phyloP scores from a whole-genome alignment of 2,113 vertebrate species.

The Hassar affinis region DNA sequence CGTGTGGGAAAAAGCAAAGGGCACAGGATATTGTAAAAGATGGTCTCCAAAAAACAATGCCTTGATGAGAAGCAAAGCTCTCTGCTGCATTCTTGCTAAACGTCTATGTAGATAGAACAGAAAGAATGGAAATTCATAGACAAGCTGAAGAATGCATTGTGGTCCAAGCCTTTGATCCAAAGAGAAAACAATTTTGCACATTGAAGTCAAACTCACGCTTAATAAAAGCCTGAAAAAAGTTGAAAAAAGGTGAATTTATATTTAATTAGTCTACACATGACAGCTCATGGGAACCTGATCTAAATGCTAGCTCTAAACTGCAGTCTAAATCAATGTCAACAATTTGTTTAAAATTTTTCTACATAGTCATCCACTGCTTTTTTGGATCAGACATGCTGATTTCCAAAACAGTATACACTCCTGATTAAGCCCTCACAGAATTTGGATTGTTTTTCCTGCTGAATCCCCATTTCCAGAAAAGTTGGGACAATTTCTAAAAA shows the following conservation, averaged over 20 bases:
- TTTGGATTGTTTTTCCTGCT: neutral
- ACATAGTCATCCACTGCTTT: conserved; percentile 19
- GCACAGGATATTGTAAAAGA: conserved; percentile 47
- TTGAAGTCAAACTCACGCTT: conserved; percentile 42
- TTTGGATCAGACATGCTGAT: conserved; percentile 31
- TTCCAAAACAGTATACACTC: conserved; percentile 38
- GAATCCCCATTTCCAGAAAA: neutral
- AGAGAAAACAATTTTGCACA: conserved; percentile 43
- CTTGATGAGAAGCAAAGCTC: conserved; percentile 40
- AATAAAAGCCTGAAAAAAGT: conserved; percentile 13
- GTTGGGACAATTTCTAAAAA: too few relatives aligned
- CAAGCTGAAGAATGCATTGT: conserved; percentile 43
- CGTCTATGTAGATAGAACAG: conserved; percentile 20
- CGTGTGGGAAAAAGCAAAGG: conserved; percentile 25
- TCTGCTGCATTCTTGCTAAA: conserved; percentile 6
- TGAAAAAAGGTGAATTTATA: conserved; percentile 41
- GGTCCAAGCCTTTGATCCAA: conserved; percentile 45
- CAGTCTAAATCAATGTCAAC: conserved; percentile 43
- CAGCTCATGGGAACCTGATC: conserved; percentile 40
- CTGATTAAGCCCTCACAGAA: conserved; percentile 8
- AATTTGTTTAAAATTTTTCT: conserved; percentile 31
- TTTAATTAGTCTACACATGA: conserved; percentile 38
- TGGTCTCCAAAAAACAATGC: conserved; percentile 38
- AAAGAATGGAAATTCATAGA: conserved; percentile 44
- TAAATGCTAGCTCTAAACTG: conserved; percentile 38